phyloP scores from a whole-genome alignment of 2,797 vertebrate genomes.

The Lateolabrax maculatus region DNA sequence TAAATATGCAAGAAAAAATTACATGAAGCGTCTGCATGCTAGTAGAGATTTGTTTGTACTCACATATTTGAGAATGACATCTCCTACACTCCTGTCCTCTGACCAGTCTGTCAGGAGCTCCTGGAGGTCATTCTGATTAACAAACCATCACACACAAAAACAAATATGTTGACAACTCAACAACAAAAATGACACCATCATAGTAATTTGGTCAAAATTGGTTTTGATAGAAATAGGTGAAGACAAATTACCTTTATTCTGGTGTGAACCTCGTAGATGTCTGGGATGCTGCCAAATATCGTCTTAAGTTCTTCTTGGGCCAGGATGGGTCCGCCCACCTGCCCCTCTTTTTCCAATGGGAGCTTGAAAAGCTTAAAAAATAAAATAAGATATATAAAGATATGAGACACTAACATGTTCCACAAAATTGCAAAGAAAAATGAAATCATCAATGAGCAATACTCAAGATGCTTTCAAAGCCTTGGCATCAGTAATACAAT shows the following conservation, averaged over 20 bases:
- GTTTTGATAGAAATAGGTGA: not conserved
- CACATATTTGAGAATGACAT: slow-evolving; percentile 97
- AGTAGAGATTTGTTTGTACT: slow-evolving; percentile 69
- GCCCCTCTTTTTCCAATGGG: slow-evolving; percentile 95
- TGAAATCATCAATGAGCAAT: not conserved
- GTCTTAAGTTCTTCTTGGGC: slow-evolving; percentile 98
- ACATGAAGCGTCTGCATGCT: not conserved
- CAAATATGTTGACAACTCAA: not conserved
- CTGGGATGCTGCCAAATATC: slow-evolving; percentile 98
- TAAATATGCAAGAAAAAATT: not conserved
- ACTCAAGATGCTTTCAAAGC: not conserved
- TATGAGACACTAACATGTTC: not conserved
- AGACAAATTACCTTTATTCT: slow-evolving; percentile 91
- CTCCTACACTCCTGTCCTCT: slow-evolving; percentile 94
- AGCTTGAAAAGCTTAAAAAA: slow-evolving; percentile 92
- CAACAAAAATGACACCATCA: not conserved
- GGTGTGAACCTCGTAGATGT: slow-evolving; percentile 96
- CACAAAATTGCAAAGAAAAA: too few relatives aligned
- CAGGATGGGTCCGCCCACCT: slow-evolving; percentile 96
- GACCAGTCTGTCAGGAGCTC: slow-evolving; percentile 95
- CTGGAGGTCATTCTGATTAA: slow-evolving; percentile 91
- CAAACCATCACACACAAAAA: slow-evolving; percentile 55
- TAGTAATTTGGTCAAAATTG: not conserved
- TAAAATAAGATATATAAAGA: slow-evolving; percentile 19
- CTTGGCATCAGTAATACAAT: not conserved